These are phyloP conservation scores for Tragelaphus strepsiceros DNA, from an alignment of 2,113 vertebrate species.

Conservation along the genomic window DNA sequence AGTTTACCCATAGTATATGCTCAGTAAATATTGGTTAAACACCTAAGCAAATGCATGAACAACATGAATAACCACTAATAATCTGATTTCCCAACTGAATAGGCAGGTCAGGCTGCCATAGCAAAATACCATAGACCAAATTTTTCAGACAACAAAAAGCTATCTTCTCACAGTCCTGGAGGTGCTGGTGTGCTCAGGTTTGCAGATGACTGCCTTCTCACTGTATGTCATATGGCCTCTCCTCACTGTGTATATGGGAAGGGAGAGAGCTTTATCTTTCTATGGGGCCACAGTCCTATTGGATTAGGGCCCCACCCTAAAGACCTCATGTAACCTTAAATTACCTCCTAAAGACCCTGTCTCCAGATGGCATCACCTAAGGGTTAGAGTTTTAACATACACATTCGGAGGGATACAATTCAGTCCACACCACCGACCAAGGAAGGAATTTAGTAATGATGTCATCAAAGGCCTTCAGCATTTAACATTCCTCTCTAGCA, in stretches of 20 bases:
- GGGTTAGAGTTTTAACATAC: neutral
- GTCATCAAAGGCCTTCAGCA: neutral
- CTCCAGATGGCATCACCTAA: neutral
- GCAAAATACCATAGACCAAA: neutral
- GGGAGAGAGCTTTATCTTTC: neutral
- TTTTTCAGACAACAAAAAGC: neutral
- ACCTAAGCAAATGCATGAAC: neutral
- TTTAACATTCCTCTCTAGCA: neutral
- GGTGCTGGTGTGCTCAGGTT: neutral
- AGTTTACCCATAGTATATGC: neutral
- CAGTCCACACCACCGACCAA: neutral
- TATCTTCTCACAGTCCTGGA: neutral
- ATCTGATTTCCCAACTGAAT: neutral
- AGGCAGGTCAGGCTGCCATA: neutral
- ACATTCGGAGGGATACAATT: neutral
- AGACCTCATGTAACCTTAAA: neutral
- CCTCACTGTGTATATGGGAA: rapidly evolving
- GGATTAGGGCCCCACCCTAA: neutral
- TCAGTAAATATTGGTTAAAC: neutral
- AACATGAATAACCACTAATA: neutral
- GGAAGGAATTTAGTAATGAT: neutral
- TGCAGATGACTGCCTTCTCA: neutral
- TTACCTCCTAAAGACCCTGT: neutral
- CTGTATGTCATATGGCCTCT: neutral
- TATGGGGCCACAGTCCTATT: neutral